Evolutionary conservation across 1,140 invertebrate genomes (phyloP), one percentile per base, ranked within the genome.

Genomic region (Piezodorus guildinii): DNA sequence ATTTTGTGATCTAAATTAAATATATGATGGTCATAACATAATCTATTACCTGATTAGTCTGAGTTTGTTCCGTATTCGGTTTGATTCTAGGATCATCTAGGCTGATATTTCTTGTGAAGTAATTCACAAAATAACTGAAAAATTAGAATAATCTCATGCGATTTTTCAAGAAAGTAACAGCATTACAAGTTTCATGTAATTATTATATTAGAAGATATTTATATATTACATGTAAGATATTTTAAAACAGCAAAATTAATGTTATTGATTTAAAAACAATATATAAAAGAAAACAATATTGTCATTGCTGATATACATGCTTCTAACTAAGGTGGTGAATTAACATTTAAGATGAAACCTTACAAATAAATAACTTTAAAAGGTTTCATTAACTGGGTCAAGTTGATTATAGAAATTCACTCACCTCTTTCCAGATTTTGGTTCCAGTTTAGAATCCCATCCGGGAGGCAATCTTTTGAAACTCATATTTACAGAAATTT

Each of bases 351-450:
- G 17, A 19, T 27, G 17, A 51, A 49, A 49, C 34, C 34, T 49
- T 49, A 49, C 12, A 56, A 23, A 23, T 9, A 23, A 16, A 10
- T 25, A n/a, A 3, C 23, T 56, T 56, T 23, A 10, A 10, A 56
- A 25, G 23, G 52, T 23, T 56, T 56, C 34, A 43, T 23, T 12
- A 64, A 56, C 8, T 59, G 34, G 43, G 52, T 44, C 17, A 58
- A 43, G 34, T 39, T 34, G 34, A 49, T 46, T 63, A 59, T 23
- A 61, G 1, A 49, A 4, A 19, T 43, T 17, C 19, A 17, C n/a
- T 65, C 61, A 71, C 70, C 69, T 69, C 64, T 68, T 69, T 45
- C 70, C 68, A 39, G 70, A 69, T 27, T 67, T 67, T 8, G 65
- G 52, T 30, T 71, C 70, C 61, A 60, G 63, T 63, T 69, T 69